phyloP scores from a whole-genome alignment of 1,140 invertebrate genomes.

The Trypoxylus dichotomus region DNA sequence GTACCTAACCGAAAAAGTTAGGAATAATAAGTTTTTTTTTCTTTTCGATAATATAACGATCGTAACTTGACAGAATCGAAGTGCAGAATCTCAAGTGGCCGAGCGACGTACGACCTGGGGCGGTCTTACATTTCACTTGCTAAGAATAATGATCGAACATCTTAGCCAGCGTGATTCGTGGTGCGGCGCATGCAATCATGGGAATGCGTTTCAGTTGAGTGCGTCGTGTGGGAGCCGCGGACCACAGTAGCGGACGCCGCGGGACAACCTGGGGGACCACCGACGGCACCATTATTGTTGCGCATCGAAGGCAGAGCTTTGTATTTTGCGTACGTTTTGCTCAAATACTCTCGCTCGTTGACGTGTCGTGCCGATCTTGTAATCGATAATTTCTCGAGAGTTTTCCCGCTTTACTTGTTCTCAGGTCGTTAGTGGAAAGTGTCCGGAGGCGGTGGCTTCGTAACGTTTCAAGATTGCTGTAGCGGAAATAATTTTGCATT shows the following conservation, averaged over 20 bases:
- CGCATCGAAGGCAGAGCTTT: constrained; percentile 35
- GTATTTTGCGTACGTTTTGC: not conserved
- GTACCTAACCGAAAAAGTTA: not conserved
- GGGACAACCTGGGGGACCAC: constrained; percentile 32
- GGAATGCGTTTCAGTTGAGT: constrained; percentile 40
- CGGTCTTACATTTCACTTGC: constrained; percentile 6
- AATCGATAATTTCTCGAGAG: constrained; percentile 21
- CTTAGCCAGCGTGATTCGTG: not conserved
- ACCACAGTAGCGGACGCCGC: constrained; percentile 38
- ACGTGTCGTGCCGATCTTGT: not conserved
- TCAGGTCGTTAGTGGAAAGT: not conserved
- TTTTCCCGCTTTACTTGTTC: constrained; percentile 4
- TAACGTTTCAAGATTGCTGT: not conserved
- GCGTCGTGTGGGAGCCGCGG: constrained; percentile 46
- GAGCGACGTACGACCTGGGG: not conserved
- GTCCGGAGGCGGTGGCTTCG: not conserved
- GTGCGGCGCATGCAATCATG: constrained; percentile 36
- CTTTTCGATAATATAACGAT: not conserved
- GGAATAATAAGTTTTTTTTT: not conserved
- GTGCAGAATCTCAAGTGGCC: not conserved
- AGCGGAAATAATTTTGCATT: not conserved
- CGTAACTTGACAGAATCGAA: not conserved
- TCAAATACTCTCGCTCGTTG: not conserved
- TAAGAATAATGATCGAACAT: constrained; percentile 5
- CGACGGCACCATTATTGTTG: constrained; percentile 39